A percentile compares a stretch with the other conserved stretches of the same genome.
These are phyloP conservation scores for Passer montanus DNA, from an alignment of 2,113 vertebrate genomes.

Conservation along the genomic window DNA sequence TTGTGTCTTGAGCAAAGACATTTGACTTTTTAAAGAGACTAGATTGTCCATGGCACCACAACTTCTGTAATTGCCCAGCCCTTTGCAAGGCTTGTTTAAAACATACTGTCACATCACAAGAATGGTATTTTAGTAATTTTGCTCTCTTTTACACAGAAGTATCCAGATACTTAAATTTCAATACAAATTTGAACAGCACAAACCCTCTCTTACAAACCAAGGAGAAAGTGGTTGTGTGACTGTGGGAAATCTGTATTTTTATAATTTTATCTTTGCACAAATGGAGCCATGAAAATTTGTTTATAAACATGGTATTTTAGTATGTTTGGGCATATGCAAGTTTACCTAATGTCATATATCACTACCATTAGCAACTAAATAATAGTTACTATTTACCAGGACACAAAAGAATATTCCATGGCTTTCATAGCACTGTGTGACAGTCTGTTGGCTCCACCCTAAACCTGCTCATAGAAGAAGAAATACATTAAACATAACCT, in stretches of 20 bases:
- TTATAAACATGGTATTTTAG: not conserved
- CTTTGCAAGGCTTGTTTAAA: not conserved
- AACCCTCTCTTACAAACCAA: fast-evolving
- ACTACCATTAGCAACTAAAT: not conserved
- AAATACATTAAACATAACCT: conserved; percentile 55
- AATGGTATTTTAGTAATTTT: not conserved
- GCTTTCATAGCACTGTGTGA: not conserved
- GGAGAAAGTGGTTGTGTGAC: not conserved
- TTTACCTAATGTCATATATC: not conserved
- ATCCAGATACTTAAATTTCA: not conserved
- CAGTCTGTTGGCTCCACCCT: not conserved
- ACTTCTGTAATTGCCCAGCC: not conserved
- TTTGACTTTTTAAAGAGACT: not conserved
- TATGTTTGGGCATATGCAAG: not conserved
- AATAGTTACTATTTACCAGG: not conserved
- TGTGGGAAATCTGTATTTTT: not conserved
- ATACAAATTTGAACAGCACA: not conserved
- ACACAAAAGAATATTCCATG: not conserved
- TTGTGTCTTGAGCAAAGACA: not conserved
- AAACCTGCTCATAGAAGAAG: not conserved
- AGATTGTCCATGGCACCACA: not conserved
- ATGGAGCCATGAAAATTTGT: not conserved
- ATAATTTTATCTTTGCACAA: not conserved
- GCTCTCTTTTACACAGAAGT: not conserved
- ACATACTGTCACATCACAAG: not conserved